Base-by-base conservation (phyloP, 1,140 invertebrate species). In the Brachionus plicatilis region DNA sequence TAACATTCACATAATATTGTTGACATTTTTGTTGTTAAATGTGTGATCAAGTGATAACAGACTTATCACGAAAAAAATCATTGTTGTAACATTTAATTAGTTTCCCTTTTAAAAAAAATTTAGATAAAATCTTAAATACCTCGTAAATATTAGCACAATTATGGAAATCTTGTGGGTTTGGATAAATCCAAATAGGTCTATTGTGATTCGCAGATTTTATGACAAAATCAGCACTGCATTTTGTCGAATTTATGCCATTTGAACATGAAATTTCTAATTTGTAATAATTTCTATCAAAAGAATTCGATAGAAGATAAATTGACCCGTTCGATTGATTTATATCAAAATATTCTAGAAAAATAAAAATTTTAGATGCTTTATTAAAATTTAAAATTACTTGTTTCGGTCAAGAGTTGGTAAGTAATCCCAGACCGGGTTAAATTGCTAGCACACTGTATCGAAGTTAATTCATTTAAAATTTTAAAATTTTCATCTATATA, bases 111-210 rank as follows among this genome's bases (percentile, higher is more conserved):
- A 2, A 29, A 29, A 29, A 29, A 29, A 29, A 1, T 29, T 29
- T 29, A 29, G 3, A 29, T 29, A 29, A 43, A 29, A 27, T 78
- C 24, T 8, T 0, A 24, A 47, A 33, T 82, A 82, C 79, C 33
- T 82, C 53, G 20, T 60, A 20, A 37, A 82, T 43, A 43, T 29
- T 60, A 11, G 65, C 20, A 68, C 79, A 82, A 17, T 56, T 43
- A 5, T 82, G 29, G 33, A n/a, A 41, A 7, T 56, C 29, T 20
- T 60, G 11, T 24, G 50, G 50, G n/a, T 82, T 82, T 27, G 79
- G 79, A 60, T 29, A 41, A 24, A 82, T 41, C 79, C 79, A 82
- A 3, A 33, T 14, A 29, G 79, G 79, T 50, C 79, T 60, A 12
- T 33, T 17, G 24, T 47, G 20, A 47, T 24, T 20, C 1, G 27